These are phyloP conservation scores for Euzetes globulus DNA, from an alignment of 2,888 invertebrate species.

Conservation along the genomic window DNA sequence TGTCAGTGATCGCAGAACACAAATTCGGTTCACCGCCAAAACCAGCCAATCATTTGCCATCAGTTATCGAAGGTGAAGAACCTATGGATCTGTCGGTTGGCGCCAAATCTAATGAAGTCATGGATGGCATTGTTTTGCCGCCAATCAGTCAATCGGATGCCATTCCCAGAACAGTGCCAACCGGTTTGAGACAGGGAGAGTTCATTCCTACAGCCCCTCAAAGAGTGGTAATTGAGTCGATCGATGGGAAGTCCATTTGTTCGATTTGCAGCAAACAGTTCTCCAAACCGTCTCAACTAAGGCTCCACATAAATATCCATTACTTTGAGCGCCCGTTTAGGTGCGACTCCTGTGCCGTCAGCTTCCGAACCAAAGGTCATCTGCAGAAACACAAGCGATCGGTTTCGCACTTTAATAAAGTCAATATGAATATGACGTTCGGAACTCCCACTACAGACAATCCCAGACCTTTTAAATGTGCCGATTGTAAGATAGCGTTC, in stretches of 20 bases:
- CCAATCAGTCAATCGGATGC: neutral
- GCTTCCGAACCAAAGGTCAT: constrained; percentile 81
- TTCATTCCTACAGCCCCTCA: constrained; percentile 20
- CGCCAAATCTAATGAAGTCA: constrained; percentile 14
- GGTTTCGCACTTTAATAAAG: constrained; percentile 81
- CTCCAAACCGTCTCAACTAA: constrained; percentile 78
- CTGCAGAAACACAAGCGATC: constrained; percentile 87
- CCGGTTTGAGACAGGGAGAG: constrained; percentile 14
- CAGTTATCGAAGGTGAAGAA: neutral
- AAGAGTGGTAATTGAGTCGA: constrained; percentile 30
- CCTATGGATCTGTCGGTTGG: constrained; percentile 29
- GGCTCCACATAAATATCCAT: constrained; percentile 89
- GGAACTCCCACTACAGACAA: constrained; percentile 71
- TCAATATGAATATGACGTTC: constrained; percentile 73
- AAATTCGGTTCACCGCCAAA: neutral
- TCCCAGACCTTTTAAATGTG: constrained; percentile 91
- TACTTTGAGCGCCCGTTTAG: constrained; percentile 85
- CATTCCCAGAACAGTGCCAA: neutral
- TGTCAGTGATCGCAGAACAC: constrained; percentile 25
- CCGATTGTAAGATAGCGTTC: constrained; percentile 91
- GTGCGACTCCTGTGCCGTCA: constrained; percentile 83
- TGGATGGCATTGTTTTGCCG: neutral
- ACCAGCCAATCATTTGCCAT: neutral
- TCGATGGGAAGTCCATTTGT: constrained; percentile 53
- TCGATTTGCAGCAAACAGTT: constrained; percentile 84